These are phyloP conservation scores for Petrolisthes cinctipes DNA, from an alignment of 2,888 invertebrate genomes.

Conservation along the genomic window DNA sequence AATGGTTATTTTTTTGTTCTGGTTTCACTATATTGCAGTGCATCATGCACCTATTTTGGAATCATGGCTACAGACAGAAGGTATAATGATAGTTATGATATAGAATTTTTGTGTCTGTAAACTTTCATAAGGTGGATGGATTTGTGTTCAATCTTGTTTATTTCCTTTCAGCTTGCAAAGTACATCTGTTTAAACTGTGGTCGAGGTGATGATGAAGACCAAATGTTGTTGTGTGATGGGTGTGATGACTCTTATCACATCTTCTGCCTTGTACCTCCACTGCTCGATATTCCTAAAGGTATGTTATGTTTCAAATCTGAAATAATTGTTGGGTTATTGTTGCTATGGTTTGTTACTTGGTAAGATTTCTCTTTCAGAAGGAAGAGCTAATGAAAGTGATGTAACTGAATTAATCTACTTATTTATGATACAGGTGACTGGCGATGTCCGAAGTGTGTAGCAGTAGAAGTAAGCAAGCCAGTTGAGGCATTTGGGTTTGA, in stretches of 20 bases:
- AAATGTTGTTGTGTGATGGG: conserved; percentile 94
- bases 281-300: conserved; percentile 92
- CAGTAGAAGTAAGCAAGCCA: conserved; percentile 90
- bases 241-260: conserved; percentile 99
- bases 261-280: conserved; percentile 93
- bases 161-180: conserved; percentile 80
- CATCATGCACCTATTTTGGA: too few species aligned
- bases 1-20: too few species aligned
- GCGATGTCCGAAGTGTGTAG: conserved; percentile 95
- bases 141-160: not conserved
- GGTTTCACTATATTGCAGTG: too few species aligned
- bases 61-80: too few species aligned
- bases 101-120: too few species aligned
- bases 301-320: conserved; percentile 61
- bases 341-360: not conserved
- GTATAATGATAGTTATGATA: too few species aligned
- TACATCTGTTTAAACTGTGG: conserved; percentile 94
- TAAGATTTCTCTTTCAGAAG: not conserved
- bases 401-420: not conserved
- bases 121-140: not conserved
- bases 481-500: conserved; percentile 97
- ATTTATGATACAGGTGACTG: conserved; percentile 79
- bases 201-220: conserved; percentile 93
- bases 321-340: not conserved
- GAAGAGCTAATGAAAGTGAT: too few species aligned